Percentiles rank a stretch among this genome's conserved stretches.
Evolutionary conservation across 2,797 vertebrate genomes (phyloP).

Genomic region (Tangara arthus): DNA sequence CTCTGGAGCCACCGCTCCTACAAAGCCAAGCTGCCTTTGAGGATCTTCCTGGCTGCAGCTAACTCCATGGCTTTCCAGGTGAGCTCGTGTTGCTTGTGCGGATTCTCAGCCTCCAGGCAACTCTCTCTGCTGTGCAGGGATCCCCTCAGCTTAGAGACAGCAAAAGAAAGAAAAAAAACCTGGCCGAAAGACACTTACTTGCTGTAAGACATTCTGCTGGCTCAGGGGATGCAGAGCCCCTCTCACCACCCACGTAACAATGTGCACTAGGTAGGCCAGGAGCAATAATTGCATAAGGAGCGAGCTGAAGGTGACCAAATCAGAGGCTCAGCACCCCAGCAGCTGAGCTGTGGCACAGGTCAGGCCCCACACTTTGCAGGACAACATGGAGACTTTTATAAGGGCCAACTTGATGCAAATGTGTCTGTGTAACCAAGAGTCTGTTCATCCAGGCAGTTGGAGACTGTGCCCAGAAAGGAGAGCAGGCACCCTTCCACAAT

Average conservation of each 20-base stretch:
- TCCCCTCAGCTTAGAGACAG: not conserved
- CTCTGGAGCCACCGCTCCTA: constrained; percentile 85
- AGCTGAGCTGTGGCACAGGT: not conserved
- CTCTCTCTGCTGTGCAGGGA: not conserved
- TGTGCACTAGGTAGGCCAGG: not conserved
- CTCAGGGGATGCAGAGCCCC: not conserved
- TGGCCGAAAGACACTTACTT: not conserved
- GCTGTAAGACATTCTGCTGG: not conserved
- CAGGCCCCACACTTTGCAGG: not conserved
- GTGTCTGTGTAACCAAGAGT: not conserved
- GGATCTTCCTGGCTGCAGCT: constrained; percentile 80
- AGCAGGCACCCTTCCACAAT: not conserved
- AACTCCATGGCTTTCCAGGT: constrained; percentile 88
- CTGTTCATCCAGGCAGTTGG: not conserved
- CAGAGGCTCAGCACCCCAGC: not conserved
- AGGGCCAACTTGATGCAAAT: not conserved
- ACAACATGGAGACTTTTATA: not conserved
- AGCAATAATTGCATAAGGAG: not conserved
- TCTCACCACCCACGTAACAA: rapidly evolving
- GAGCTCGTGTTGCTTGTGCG: not conserved
- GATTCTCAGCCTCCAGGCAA: not conserved
- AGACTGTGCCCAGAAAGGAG: not conserved
- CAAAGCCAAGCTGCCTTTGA: constrained; percentile 81
- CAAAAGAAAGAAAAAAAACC: not conserved
- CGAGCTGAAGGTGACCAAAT: rapidly evolving